Percentiles rank a stretch among this genome's conserved stretches.
These are phyloP conservation scores for Chunga burmeisteri DNA, from an alignment of 2,113 vertebrate species.

Conservation along the genomic window DNA sequence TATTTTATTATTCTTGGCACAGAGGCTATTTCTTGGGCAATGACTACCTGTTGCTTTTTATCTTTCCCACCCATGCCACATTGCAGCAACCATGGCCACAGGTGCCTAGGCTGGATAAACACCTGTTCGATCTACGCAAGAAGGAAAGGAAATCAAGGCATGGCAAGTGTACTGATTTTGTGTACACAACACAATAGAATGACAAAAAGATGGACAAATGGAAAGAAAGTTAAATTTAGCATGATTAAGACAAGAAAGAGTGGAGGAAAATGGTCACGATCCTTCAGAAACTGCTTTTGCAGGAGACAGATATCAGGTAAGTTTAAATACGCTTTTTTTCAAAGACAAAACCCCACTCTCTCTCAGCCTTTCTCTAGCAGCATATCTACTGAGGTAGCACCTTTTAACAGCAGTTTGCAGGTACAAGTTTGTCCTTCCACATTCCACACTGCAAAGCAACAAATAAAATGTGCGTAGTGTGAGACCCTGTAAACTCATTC, in stretches of 20 bases:
- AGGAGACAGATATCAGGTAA: neutral
- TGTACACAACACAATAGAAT: neutral
- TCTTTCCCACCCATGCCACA: neutral
- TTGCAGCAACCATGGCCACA: neutral
- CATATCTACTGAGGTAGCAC: neutral
- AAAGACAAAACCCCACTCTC: neutral
- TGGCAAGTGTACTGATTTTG: neutral
- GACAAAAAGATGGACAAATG: neutral
- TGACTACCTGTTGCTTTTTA: neutral
- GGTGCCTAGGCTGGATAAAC: neutral
- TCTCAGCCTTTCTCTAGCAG: neutral
- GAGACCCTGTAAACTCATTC: neutral
- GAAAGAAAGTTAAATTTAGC: neutral
- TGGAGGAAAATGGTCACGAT: neutral
- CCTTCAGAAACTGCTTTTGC: neutral
- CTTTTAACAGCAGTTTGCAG: neutral
- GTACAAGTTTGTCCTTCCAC: neutral
- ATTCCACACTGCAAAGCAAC: neutral
- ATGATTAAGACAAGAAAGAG: neutral
- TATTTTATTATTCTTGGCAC: conserved; percentile 23
- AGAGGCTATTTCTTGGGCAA: neutral
- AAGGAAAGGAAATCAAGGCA: neutral
- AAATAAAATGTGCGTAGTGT: neutral
- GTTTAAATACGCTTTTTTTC: neutral
- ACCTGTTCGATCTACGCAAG: neutral